Base-by-base conservation (phyloP, 1,140 invertebrate species). In the Zaprionus africanus region DNA sequence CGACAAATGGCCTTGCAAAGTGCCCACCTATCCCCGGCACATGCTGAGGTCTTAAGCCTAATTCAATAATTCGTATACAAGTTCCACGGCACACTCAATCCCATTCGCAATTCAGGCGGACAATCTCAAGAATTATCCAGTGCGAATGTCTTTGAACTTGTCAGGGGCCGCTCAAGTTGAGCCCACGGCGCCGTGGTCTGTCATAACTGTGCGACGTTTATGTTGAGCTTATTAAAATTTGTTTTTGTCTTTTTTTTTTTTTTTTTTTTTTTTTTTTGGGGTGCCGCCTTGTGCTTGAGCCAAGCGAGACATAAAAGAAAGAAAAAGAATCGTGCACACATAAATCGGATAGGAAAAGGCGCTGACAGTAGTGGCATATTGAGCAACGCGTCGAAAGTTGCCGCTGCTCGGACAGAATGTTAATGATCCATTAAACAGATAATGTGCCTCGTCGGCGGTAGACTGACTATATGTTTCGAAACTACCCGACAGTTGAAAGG, bases 381-480 rank as follows among this genome's bases (percentile, higher is more conserved):
- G 62, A 71, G 76, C 76, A 66, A 79, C 69, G 67, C 62, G 59
- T 63, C 59, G 60, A 63, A 73, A 74, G 63, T 75, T 64, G 36
- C 59, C 28, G 26, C 59, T 70, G 61, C 73, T 73, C 80, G 67
- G 67, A 67, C 78, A 71, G 85, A 88, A 88, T 83, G 78, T 83
- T 88, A 88, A 88, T 88, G 84, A 88, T 88, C 84, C 84, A 88
- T 88, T 88, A 88, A 88, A 82, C 67, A 88, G 84, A 88, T 88
- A 88, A 88, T 84, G 78, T 79, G 85, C 76, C 82, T 69, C 79
- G 68, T 51, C 61, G 79, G 76, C 76, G 24, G 65, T 60, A 61
- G 73, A 75, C 58, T 66, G 73, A 75, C 58, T 66, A 73, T 66
- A 65, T 67, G 63, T 77, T 68, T 69, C 59, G n/a, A 61, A 59